Conservation (phyloP, 2,797 vertebrate genomes). For the Chaenodraco wilsoni region DNA sequence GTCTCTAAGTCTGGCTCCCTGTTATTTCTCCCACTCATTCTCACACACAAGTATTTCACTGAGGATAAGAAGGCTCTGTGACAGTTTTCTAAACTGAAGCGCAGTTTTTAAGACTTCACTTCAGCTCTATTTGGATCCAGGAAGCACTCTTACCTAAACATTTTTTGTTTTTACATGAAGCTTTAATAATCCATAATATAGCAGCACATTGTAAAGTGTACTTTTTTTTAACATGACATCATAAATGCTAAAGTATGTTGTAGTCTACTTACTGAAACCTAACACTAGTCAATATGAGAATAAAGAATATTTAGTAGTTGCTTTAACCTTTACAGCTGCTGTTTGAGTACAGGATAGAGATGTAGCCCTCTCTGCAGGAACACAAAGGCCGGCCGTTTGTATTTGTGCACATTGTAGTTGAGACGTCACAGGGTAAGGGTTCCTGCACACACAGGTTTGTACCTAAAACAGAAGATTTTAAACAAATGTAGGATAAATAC, state of each 20-base stretch:
- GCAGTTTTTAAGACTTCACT: constrained; percentile 20
- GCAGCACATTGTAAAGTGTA: not conserved
- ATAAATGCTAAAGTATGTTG: too few relatives aligned
- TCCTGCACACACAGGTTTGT: constrained; percentile 42
- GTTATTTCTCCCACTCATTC: constrained; percentile 57
- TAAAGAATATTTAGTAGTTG: not conserved
- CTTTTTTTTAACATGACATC: too few relatives aligned
- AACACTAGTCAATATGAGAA: not conserved
- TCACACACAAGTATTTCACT: constrained; percentile 50
- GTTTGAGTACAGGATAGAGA: constrained; percentile 60
- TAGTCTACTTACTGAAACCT: not conserved
- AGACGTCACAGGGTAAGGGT: constrained; percentile 63
- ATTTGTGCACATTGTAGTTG: constrained; percentile 47
- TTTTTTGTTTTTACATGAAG: not conserved
- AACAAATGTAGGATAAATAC: constrained; percentile 9
- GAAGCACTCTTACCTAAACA: too few relatives aligned
- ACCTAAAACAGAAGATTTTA: constrained; percentile 24
- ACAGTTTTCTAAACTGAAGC: constrained; percentile 35
- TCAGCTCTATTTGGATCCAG: not conserved
- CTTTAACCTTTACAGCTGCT: constrained; percentile 77
- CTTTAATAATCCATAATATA: constrained; percentile 8
- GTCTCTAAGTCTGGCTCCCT: constrained; percentile 56
- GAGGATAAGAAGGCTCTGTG: constrained; percentile 42
- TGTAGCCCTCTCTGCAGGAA: constrained; percentile 71
- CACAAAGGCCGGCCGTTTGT: constrained; percentile 34